Evolutionary conservation across 2,888 invertebrate genomes (phyloP), one percentile per base, ranked within the genome.

Genomic region (Phoronis australis): DNA sequence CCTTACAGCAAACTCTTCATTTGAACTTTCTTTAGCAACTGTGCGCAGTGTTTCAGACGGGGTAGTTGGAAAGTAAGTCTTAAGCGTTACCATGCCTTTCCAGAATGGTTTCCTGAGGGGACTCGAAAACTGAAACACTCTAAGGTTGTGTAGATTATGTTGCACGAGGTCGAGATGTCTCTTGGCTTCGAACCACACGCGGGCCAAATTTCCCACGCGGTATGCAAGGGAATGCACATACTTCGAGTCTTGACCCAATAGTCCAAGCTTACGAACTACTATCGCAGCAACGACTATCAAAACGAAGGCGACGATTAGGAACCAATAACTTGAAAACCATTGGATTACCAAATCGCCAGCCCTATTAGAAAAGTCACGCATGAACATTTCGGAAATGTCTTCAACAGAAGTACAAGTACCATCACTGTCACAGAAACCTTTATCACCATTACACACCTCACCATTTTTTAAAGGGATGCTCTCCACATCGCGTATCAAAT

Each of bases 11-110:
- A 54, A 52, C 4, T 59, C 56, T 48, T 68, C 68, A 6, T 46
- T 45, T 2, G 57, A 51, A 38, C 59, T 56, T 18, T 51, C 37
- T 18, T 42, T 49, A 4, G 52, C 48, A n/a, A 54, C 47, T 18
- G 51, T 47, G 18, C 54, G 37, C n/a, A 65, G 25, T 3, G 54
- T 48, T 12, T 51, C 45, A 4, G 49, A 43, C 4, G 57, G 51
- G 1, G 54, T 59, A 9, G 59, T 60, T 4, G 68, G 68, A 42
- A 68, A 68, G 20, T 66, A 57, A 5, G 51, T 40, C 22, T 57
- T 55, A 40, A 68, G 51, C 44, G 66, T 50, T 2, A 59, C 55
- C 1, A 65, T 23, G 6, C 65, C 66, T 38, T 59, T n/a, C n/a
- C n/a, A n/a, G n/a, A n/a, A n/a, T n/a, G n/a, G n/a, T n/a, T n/a